Percentiles rank a stretch among this genome's conserved stretches.
phyloP scores from a whole-genome alignment of 2,113 vertebrate species.

The Prionailurus bengalensis region DNA sequence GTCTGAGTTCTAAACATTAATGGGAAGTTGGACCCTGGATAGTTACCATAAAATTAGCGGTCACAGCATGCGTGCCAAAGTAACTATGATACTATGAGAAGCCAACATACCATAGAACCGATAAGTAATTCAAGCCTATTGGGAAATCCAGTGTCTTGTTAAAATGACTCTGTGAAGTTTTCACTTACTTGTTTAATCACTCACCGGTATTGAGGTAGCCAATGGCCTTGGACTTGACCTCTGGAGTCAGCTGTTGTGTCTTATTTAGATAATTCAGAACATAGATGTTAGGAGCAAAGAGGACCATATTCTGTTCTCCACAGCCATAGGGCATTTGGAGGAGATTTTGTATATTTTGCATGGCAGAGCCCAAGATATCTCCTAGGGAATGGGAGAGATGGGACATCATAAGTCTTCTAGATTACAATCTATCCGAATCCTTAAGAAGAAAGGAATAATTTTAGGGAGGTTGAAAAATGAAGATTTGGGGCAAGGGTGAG shows the following conservation, averaged over 20 bases:
- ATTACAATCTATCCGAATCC: background rate
- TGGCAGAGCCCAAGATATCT: conserved; percentile 92
- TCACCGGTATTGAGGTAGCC: conserved; percentile 91
- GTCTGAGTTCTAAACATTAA: background rate
- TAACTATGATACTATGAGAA: background rate
- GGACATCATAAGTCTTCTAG: background rate
- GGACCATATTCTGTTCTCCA: conserved; percentile 95
- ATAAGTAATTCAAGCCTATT: background rate
- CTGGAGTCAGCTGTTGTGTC: conserved; percentile 91
- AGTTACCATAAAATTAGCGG: background rate
- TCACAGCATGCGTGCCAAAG: background rate
- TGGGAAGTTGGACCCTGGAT: background rate
- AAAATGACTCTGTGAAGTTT: background rate
- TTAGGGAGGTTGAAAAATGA: background rate
- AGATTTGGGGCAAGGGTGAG: background rate
- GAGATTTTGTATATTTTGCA: conserved; percentile 90
- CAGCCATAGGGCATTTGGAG: conserved; percentile 94
- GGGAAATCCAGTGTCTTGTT: background rate
- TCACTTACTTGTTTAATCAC: conserved; percentile 21
- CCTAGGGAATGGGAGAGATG: conserved; percentile 84
- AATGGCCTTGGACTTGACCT: conserved; percentile 87
- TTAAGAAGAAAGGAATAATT: conserved; percentile 43
- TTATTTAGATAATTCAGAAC: conserved; percentile 91
- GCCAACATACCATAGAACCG: background rate
- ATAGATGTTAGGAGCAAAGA: conserved; percentile 94